These are phyloP conservation scores for Drosophila subquinaria DNA, from an alignment of 2,888 invertebrate genomes.

Conservation along the genomic window DNA sequence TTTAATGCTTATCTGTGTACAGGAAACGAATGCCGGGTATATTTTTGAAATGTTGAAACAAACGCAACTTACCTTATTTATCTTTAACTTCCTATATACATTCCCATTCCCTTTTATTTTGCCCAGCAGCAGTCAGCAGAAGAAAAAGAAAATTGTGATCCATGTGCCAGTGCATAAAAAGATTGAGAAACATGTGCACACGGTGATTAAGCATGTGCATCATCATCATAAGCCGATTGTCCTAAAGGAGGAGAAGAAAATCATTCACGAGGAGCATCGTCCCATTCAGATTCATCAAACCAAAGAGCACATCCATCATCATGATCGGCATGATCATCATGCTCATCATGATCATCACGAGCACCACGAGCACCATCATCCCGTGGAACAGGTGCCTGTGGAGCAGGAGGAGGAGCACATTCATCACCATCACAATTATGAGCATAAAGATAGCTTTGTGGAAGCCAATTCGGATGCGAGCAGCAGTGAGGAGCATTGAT, in stretches of 20 bases:
- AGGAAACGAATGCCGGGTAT: conserved; percentile 78
- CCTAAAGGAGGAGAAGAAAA: conserved; percentile 85
- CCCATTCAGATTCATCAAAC: conserved; percentile 81
- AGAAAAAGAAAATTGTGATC: conserved; percentile 84
- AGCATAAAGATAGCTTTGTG: conserved; percentile 70
- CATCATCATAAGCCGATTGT: conserved; percentile 85
- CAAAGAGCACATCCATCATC: conserved; percentile 84
- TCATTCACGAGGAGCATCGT: conserved; percentile 84
- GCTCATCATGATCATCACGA: conserved; percentile 67
- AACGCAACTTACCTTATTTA: not conserved
- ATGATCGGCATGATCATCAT: conserved; percentile 74
- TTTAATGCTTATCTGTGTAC: conserved; percentile 65
- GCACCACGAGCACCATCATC: conserved; percentile 70
- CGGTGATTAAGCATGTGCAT: conserved; percentile 84
- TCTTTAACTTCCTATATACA: not conserved
- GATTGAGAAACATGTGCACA: conserved; percentile 85
- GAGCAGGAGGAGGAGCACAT: conserved; percentile 74
- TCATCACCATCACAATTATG: conserved; percentile 78
- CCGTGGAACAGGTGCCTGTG: conserved; percentile 48
- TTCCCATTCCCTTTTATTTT: not conserved
- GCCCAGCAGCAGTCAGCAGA: conserved; percentile 65
- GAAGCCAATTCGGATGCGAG: conserved; percentile 44
- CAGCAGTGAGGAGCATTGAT: conserved; percentile 70
- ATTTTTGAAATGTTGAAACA: conserved; percentile 3
- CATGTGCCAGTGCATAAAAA: conserved; percentile 85